These are phyloP conservation scores for Gymnocypris eckloni DNA, from an alignment of 2,797 vertebrate species.

Conservation along the genomic window DNA sequence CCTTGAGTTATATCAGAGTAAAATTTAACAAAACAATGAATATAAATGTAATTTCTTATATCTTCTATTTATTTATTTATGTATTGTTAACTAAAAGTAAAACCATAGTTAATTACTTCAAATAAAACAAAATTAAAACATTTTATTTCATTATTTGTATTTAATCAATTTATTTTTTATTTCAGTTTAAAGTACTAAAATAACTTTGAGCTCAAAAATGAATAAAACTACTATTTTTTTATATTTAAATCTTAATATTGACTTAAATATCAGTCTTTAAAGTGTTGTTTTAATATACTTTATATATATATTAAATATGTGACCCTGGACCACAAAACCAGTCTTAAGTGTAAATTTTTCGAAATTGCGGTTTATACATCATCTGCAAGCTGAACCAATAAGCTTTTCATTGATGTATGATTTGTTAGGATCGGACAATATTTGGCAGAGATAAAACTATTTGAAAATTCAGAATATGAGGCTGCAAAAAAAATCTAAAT, in stretches of 20 bases:
- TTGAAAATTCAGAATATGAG: too few relatives aligned
- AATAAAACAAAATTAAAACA: background rate
- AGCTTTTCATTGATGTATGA: too few relatives aligned
- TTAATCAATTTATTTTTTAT: background rate
- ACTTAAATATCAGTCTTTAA: background rate
- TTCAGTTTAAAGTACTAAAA: background rate
- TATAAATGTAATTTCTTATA: background rate
- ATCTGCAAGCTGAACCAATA: too few relatives aligned
- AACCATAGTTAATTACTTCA: background rate
- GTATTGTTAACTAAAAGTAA: background rate
- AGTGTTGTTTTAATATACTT: background rate
- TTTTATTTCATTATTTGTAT: too few relatives aligned
- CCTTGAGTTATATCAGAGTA: background rate
- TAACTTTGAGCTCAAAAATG: background rate
- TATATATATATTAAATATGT: background rate
- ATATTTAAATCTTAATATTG: background rate
- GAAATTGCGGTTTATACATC: too few relatives aligned
- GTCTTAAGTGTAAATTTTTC: too few relatives aligned
- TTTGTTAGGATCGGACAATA: too few relatives aligned
- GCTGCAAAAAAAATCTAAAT: too few relatives aligned
- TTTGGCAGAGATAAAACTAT: too few relatives aligned
- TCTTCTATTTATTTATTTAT: background rate
- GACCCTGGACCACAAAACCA: too few relatives aligned
- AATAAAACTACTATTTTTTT: too few relatives aligned
- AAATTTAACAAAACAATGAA: background rate